Base-by-base conservation (phyloP, 2,888 invertebrate genomes). In the Plagodis dolabraria region DNA sequence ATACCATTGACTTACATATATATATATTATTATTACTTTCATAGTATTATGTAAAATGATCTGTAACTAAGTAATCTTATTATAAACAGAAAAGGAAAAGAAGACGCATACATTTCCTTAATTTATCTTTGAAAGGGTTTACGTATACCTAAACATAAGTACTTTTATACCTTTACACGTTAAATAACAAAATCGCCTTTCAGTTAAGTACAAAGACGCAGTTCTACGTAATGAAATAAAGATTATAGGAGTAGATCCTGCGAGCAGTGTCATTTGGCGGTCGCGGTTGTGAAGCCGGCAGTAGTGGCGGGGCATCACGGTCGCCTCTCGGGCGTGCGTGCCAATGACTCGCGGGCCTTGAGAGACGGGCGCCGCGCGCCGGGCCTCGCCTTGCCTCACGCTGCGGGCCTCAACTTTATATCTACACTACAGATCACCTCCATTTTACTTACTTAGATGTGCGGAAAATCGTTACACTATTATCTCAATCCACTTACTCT, bases 331-430 rank as follows among this genome's bases (percentile, higher is more conserved):
- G 67, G 65, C 83, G 83, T 84, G 65, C 83, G 83, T 84, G 87
- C 78, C 89, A 87, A 82, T 88, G 89, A 88, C 89, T 86, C 78
- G 81, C 72, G 76, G 83, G 83, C 88, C 88, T 89, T 87, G 88
- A 87, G 74, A 71, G 69, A 64, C 73, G 80, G 75, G 79, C 80
- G 75, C 76, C 64, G 76, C 11, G 76, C 11, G 40, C 40, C 40
- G 5, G 0, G 40, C 40, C 40, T 10, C n/a, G 40, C 40, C 40
- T 40, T 10, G 40, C 40, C 40, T 10, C 40, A 5, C 7, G 42
- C 6, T 43, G 9, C 72, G 77, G 78, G 79, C 80, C 79, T 73
- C 79, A 74, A 61, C 63, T 57, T 53, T 35, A 50, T 64, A 67
- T 58, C 62, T 40, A 52, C 40, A 50, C 62, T 40, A 52, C 40